phyloP scores from a whole-genome alignment of 2,797 vertebrate species.

The Prionace glauca region DNA sequence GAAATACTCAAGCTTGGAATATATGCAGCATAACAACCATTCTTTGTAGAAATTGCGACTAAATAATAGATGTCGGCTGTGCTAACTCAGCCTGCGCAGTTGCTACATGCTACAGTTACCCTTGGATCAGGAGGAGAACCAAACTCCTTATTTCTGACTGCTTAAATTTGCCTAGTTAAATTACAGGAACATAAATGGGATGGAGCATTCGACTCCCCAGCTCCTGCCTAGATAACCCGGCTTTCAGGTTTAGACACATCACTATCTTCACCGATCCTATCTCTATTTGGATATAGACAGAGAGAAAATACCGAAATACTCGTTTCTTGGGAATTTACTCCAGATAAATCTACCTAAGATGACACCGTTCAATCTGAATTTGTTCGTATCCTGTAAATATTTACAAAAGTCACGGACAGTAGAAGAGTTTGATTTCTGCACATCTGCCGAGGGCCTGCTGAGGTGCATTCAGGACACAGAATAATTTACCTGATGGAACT shows the following conservation, averaged over 20 bases:
- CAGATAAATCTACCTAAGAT: not conserved
- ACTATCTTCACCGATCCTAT: not conserved
- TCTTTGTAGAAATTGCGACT: not conserved
- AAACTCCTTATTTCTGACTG: not conserved
- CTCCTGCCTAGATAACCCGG: not conserved
- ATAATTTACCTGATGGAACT: constrained; percentile 15
- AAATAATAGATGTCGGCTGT: not conserved
- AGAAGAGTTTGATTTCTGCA: not conserved
- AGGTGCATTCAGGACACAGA: constrained; percentile 17
- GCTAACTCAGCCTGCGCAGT: not conserved
- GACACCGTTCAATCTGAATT: not conserved
- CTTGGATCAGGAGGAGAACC: too few relatives aligned
- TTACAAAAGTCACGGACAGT: not conserved
- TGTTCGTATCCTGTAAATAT: not conserved
- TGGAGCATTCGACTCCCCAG: not conserved
- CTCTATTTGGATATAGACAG: not conserved
- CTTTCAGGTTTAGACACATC: not conserved
- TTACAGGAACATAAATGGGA: not conserved
- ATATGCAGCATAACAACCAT: not conserved
- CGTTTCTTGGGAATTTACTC: not conserved
- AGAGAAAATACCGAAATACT: not conserved
- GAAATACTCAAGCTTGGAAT: not conserved
- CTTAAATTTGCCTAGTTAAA: not conserved
- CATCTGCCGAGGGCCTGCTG: not conserved
- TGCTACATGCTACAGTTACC: not conserved